phyloP scores from a whole-genome alignment of 2,888 invertebrate species.

The Eilema griseolum region DNA sequence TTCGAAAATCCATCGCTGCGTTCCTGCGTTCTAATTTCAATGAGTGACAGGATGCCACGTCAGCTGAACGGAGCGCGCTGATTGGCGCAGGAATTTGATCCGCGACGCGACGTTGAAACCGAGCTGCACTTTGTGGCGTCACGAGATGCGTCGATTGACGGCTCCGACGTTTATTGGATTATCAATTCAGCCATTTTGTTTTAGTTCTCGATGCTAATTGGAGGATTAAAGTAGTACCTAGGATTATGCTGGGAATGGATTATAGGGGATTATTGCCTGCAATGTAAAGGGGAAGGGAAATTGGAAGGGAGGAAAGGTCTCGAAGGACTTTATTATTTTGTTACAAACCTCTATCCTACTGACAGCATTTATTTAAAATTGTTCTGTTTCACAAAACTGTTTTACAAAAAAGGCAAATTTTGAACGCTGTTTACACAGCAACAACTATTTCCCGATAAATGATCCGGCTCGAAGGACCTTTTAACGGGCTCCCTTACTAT shows the following conservation, averaged over 20 bases:
- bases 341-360: no score
- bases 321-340: no score
- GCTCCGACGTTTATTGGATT: conserved; percentile 47
- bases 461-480: conserved; percentile 4
- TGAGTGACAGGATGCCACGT: conserved; percentile 43
- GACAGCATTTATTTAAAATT: no score
- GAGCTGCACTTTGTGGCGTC: conserved; percentile 42
- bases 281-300: no score
- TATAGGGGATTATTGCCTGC: background rate
- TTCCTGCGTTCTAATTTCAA: conserved; percentile 27
- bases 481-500: background rate
- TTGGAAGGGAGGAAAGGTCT: no score
- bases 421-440: background rate
- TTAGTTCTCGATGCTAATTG: conserved; percentile 6
- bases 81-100: conserved; percentile 50
- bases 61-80: conserved; percentile 36
- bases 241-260: background rate
- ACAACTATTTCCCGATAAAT: background rate
- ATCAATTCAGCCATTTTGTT: conserved; percentile 25
- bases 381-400: background rate
- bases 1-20: conserved; percentile 38
- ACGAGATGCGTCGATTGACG: conserved; percentile 39
- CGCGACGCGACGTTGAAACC: conserved; percentile 40
- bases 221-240: background rate
- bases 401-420: background rate